These are phyloP conservation scores for Rhincodon typus DNA, from an alignment of 2,797 vertebrate species.

Conservation along the genomic window DNA sequence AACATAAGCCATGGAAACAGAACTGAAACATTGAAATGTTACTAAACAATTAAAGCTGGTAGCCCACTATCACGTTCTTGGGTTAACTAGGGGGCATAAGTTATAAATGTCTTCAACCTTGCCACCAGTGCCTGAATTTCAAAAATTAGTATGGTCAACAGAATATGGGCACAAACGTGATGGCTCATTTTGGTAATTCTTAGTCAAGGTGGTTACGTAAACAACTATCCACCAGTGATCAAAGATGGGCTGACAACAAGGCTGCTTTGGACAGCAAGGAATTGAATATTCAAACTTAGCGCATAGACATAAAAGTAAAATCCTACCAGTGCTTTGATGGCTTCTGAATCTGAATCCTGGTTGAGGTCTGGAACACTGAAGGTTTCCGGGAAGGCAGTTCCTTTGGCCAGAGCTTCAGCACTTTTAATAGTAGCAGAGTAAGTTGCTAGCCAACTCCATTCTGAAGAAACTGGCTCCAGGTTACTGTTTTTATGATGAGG, in stretches of 20 bases:
- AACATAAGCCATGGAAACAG: neutral
- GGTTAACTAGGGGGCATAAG: neutral
- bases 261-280: neutral
- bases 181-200: neutral
- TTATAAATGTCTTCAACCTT: neutral
- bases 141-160: neutral
- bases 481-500: constrained; percentile 55
- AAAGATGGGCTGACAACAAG: neutral
- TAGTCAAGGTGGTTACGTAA: neutral
- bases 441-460: constrained; percentile 66
- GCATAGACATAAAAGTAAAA: neutral
- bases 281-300: neutral
- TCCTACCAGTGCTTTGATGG: constrained; percentile 58
- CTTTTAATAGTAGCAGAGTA: constrained; percentile 65
- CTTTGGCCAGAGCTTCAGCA: constrained; percentile 66
- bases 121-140: neutral
- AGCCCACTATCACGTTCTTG: neutral
- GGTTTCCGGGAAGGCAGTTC: constrained; percentile 62
- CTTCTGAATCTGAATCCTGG: constrained; percentile 47
- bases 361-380: constrained; percentile 58
- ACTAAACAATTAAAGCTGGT: neutral
- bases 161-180: no score
- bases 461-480: constrained; percentile 48
- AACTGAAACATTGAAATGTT: neutral
- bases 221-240: neutral